These are phyloP conservation scores for Dendrophyllia cribrosa DNA, from an alignment of 64 coral and sea anemone species.

Conservation along the genomic window DNA sequence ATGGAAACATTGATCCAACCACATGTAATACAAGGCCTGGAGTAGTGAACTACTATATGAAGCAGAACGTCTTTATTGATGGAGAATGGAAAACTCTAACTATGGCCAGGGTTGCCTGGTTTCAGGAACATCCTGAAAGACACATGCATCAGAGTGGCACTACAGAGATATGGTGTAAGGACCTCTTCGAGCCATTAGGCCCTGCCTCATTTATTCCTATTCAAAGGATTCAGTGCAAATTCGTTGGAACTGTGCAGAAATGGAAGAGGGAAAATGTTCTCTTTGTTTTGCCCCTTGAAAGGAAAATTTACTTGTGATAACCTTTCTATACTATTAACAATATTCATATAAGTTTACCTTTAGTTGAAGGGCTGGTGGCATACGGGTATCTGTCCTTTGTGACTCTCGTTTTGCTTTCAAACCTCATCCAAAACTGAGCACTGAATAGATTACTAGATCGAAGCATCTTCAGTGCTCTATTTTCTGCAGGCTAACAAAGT, in stretches of 20 bases:
- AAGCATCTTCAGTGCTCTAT: no score
- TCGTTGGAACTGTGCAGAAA: conserved; percentile 62
- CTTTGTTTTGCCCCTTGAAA: conserved; percentile 45
- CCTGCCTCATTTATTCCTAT: conserved; percentile 41
- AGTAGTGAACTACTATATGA: conserved; percentile 25
- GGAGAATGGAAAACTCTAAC: conserved; percentile 16
- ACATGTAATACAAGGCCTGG: conserved; percentile 20
- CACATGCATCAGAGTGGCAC: conserved; percentile 21
- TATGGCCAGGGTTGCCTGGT: conserved; percentile 40
- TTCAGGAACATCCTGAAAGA: conserved; percentile 14
- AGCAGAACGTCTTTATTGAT: conserved; percentile 25
- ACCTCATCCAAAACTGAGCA: no score
- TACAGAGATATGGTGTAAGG: conserved; percentile 36
- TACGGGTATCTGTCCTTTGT: no score
- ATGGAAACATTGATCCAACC: background rate
- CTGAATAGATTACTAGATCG: no score
- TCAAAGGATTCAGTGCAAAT: conserved; percentile 45
- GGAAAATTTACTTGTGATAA: background rate
- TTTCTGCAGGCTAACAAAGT: no score
- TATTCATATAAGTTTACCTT: background rate
- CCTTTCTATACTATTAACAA: background rate
- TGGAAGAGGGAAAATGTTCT: conserved; percentile 50
- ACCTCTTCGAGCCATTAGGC: conserved; percentile 39
- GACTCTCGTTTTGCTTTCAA: no score
- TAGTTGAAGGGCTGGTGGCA: no score